These are phyloP conservation scores for Lophius americanus DNA, from an alignment of 2,797 vertebrate species.

Conservation along the genomic window DNA sequence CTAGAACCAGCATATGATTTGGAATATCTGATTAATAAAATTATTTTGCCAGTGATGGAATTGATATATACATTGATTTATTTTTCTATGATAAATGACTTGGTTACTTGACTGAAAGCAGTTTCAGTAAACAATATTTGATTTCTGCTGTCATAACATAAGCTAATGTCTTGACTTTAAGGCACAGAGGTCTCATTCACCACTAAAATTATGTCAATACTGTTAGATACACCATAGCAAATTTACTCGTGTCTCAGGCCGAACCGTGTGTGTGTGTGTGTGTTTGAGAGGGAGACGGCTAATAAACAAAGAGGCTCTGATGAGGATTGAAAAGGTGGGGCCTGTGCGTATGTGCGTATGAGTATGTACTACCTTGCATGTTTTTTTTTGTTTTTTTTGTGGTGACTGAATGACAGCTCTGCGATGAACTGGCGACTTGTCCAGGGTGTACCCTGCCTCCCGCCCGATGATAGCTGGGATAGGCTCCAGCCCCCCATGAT, in stretches of 20 bases:
- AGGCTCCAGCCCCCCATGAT: no score
- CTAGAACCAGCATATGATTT: no score
- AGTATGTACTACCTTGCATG: not conserved
- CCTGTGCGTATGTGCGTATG: slow-evolving; percentile 17
- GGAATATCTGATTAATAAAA: no score
- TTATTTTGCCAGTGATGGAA: no score
- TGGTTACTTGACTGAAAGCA: not conserved
- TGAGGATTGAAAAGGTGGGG: not conserved
- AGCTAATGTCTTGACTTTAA: not conserved
- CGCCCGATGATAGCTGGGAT: no score
- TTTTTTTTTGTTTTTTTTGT: not conserved
- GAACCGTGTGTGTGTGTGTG: not conserved
- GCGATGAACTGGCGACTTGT: no score
- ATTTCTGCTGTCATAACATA: not conserved
- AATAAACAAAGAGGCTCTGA: not conserved
- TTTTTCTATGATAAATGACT: no score
- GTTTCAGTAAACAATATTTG: not conserved
- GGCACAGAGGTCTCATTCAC: not conserved
- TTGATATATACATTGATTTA: no score
- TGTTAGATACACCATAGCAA: not conserved
- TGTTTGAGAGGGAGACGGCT: not conserved
- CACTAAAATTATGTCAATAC: not conserved
- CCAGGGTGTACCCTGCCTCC: no score
- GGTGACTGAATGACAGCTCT: no score
- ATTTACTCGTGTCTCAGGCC: not conserved